A percentile compares a stretch with the other conserved stretches of the same genome.
phyloP scores from a whole-genome alignment of 2,888 invertebrate genomes.

The Petrolisthes cinctipes region DNA sequence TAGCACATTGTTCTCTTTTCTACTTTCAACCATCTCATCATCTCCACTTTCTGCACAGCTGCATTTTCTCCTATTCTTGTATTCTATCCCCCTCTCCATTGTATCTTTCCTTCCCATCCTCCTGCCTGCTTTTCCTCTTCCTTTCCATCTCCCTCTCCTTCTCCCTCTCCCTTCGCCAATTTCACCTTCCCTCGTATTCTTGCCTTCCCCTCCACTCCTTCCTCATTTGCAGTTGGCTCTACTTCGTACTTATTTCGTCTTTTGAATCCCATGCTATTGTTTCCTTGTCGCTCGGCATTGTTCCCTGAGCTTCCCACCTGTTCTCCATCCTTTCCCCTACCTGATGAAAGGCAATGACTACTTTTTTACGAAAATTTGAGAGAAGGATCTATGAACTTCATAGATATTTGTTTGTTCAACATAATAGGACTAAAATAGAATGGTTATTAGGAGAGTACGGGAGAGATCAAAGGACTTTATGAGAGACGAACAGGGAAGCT shows the following conservation, averaged over 20 bases:
- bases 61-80: too few species aligned
- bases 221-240: neutral
- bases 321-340: too few species aligned
- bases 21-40: neutral
- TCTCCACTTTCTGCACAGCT: neutral
- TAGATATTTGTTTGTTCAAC: too few species aligned
- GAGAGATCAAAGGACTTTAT: too few species aligned
- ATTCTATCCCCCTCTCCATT: neutral
- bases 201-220: slow-evolving; percentile 2
- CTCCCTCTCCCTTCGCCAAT: neutral
- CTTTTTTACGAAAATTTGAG: too few species aligned
- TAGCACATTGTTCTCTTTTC: neutral
- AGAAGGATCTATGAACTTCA: too few species aligned
- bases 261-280: neutral
- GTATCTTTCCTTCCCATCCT: neutral
- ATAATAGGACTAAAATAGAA: too few species aligned
- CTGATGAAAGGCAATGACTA: too few species aligned
- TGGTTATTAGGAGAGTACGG: too few species aligned
- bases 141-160: neutral
- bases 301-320: neutral
- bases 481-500: too few species aligned
- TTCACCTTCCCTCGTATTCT: slow-evolving; percentile 1
- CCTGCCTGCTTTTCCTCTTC: neutral
- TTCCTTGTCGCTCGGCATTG: neutral
- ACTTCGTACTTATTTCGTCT: neutral